phyloP scores from a whole-genome alignment of 1,140 invertebrate species.

The Scaptomyza pallida region DNA sequence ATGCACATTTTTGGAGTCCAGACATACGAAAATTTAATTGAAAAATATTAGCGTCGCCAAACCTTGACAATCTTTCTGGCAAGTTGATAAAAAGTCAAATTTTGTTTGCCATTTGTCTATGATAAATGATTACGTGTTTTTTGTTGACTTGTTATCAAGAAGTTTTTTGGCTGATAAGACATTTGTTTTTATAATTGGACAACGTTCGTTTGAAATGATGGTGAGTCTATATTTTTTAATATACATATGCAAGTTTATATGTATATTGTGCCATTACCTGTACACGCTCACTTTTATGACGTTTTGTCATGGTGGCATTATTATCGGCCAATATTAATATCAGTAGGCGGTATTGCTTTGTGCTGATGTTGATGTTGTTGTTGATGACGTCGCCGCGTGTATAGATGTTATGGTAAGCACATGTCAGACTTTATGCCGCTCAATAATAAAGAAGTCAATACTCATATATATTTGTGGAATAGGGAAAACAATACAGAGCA shows the following conservation, averaged over 20 bases:
- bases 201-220: constrained; percentile 5
- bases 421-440: constrained; percentile 45
- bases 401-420: constrained; percentile 14
- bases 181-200: constrained; percentile 26
- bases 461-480: neutral
- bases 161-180: constrained; percentile 51
- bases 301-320: constrained; percentile 44
- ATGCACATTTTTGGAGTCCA: neutral
- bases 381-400: constrained; percentile 48
- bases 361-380: too few species aligned
- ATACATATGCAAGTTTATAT: too few species aligned
- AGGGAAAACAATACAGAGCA: constrained; percentile 6
- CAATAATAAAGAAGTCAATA: neutral
- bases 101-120: constrained; percentile 20
- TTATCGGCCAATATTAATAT: constrained; percentile 35
- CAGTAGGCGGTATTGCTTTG: neutral
- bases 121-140: constrained; percentile 27
- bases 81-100: constrained; percentile 36
- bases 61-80: constrained; percentile 33
- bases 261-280: neutral
- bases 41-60: constrained; percentile 6
- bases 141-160: constrained; percentile 44
- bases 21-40: neutral
- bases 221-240: constrained; percentile 2
- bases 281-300: constrained; percentile 51